These are phyloP conservation scores for Petrocephalus microphthalmus DNA, from an alignment of 2,113 vertebrate genomes.

Conservation along the genomic window DNA sequence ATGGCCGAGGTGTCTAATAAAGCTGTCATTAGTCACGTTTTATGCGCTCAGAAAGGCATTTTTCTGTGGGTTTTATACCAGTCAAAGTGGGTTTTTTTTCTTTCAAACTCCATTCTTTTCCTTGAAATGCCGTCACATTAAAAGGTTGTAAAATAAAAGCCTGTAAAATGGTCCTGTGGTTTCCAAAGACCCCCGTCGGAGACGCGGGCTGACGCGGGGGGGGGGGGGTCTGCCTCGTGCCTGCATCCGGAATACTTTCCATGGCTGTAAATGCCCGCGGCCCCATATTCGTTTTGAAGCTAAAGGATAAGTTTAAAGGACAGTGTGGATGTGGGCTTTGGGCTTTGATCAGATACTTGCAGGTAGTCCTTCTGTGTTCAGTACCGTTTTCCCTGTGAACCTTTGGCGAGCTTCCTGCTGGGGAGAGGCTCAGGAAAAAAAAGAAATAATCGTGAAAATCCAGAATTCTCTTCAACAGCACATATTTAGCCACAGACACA, in stretches of 20 bases:
- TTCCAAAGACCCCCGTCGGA: not conserved
- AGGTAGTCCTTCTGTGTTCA: not conserved
- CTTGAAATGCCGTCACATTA: conserved; percentile 10
- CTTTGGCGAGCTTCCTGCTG: not conserved
- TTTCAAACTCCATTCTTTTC: conserved; percentile 13
- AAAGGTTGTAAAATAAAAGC: not conserved
- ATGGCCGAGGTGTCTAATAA: conserved; percentile 33
- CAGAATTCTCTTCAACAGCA: not conserved
- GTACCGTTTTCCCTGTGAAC: not conserved
- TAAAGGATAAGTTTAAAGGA: not conserved
- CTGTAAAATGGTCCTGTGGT: not conserved
- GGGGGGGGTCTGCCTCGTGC: not conserved
- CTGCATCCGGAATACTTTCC: not conserved
- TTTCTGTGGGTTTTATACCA: conserved; percentile 19
- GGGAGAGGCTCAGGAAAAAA: not conserved
- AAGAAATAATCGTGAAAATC: not conserved
- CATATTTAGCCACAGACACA: not conserved
- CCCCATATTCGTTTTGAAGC: not conserved
- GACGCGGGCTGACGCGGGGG: not conserved
- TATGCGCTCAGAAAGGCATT: conserved; percentile 17
- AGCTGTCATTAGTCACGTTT: conserved; percentile 33
- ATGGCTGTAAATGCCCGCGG: not conserved
- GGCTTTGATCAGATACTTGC: not conserved
- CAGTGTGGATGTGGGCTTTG: not conserved
- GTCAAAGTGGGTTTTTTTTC: conserved; percentile 29